These are phyloP conservation scores for Corythoichthys haematopterus DNA, from an alignment of 2,113 vertebrate genomes.

Conservation along the genomic window DNA sequence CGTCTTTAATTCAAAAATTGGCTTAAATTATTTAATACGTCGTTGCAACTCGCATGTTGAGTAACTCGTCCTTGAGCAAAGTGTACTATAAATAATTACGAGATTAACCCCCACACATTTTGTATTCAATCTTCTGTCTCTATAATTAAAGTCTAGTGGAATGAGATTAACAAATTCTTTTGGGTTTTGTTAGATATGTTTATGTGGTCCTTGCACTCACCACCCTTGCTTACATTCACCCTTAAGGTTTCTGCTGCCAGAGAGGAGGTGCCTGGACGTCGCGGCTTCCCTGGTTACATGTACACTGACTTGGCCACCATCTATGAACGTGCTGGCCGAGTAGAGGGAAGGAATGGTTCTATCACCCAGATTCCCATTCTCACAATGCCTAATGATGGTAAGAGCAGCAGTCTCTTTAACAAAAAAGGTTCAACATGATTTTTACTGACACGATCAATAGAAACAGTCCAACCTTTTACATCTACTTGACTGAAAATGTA, in stretches of 20 bases:
- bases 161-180: not conserved
- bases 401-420: not conserved
- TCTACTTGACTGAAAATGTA: not conserved
- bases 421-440: not conserved
- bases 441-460: not conserved
- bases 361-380: slow-evolving; percentile 80
- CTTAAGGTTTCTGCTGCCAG: slow-evolving; percentile 69
- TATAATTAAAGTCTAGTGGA: not conserved
- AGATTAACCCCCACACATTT: not conserved
- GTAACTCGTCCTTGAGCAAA: not conserved
- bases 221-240: not conserved
- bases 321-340: slow-evolving; percentile 71
- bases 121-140: not conserved
- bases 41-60: not conserved
- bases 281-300: slow-evolving; percentile 75
- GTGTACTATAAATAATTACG: not conserved
- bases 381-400: slow-evolving; percentile 72
- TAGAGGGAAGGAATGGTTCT: slow-evolving; percentile 75
- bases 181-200: not conserved
- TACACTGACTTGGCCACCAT: slow-evolving; percentile 77
- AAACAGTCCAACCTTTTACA: not conserved
- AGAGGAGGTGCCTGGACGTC: slow-evolving; percentile 70
- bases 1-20: not conserved
- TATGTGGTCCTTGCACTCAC: not conserved
- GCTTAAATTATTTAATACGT: not conserved